A percentile compares a stretch with the other conserved stretches of the same genome.
These are phyloP conservation scores for Carassius auratus DNA, from an alignment of 2,113 vertebrate species.

Conservation along the genomic window DNA sequence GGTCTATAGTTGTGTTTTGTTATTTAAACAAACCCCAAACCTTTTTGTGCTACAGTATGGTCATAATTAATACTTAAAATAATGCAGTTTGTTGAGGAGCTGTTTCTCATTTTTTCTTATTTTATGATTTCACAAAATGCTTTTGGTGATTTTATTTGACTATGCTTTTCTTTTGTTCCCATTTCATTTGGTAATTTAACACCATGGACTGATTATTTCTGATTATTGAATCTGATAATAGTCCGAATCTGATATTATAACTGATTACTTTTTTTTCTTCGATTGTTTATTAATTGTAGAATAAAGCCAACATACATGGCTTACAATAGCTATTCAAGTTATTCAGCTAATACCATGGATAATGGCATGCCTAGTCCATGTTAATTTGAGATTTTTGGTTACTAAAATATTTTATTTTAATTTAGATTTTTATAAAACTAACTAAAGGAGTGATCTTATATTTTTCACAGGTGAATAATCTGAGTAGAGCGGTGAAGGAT, in stretches of 20 bases:
- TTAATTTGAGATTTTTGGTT: neutral
- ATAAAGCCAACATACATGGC: too few relatives aligned
- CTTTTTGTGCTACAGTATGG: neutral
- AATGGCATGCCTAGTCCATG: neutral
- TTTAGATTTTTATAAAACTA: neutral
- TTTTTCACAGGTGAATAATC: conserved; percentile 69
- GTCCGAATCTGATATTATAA: neutral
- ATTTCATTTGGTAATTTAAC: neutral
- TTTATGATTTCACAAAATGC: too few relatives aligned
- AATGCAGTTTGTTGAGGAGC: neutral
- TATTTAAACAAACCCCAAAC: too few relatives aligned
- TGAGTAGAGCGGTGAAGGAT: conserved; percentile 73
- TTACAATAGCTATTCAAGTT: too few relatives aligned
- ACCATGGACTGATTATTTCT: neutral
- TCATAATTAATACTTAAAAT: neutral
- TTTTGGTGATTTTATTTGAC: neutral
- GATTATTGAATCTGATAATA: too few relatives aligned
- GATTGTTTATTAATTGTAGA: neutral
- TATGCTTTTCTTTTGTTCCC: neutral
- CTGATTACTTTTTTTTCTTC: neutral
- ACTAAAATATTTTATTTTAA: neutral
- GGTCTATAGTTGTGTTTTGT: neutral
- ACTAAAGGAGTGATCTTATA: neutral
- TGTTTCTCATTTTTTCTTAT: too few relatives aligned
- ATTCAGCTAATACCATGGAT: neutral